Evolutionary conservation across 2,797 vertebrate genomes (phyloP).

Genomic region (Fundulus diaphanus): DNA sequence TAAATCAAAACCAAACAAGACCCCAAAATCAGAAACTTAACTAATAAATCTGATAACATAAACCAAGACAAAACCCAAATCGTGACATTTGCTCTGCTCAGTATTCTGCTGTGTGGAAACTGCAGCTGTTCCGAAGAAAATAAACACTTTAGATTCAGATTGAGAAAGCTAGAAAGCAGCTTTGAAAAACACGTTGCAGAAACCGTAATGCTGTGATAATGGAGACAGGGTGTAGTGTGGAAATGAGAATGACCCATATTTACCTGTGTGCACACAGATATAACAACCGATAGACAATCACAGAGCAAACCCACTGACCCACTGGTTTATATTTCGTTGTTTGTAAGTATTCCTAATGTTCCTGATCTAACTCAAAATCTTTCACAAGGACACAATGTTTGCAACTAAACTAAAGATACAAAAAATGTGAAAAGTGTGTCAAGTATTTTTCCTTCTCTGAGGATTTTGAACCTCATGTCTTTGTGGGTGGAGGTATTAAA

Average conservation of each 20-base stretch:
- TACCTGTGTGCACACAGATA: not conserved
- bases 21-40: no score
- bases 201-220: not conserved
- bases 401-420: not conserved
- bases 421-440: not conserved
- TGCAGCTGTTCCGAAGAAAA: constrained; percentile 2
- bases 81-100: no score
- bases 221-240: not conserved
- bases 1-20: no score
- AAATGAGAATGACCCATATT: constrained; percentile 3
- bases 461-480: constrained; percentile 18
- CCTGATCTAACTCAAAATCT: not conserved
- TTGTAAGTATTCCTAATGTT: not conserved
- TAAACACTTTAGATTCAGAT: not conserved
- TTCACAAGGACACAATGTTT: not conserved
- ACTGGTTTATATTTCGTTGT: not conserved
- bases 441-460: constrained; percentile 8
- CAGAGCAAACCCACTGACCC: not conserved
- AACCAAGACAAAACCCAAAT: no score
- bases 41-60: no score
- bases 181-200: not conserved
- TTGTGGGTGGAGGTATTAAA: constrained; percentile 33
- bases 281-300: not conserved
- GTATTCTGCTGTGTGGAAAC: constrained; percentile 7
- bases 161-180: not conserved